These are phyloP conservation scores for Gallirallus australis DNA, from an alignment of 2,797 vertebrate genomes.

Conservation along the genomic window DNA sequence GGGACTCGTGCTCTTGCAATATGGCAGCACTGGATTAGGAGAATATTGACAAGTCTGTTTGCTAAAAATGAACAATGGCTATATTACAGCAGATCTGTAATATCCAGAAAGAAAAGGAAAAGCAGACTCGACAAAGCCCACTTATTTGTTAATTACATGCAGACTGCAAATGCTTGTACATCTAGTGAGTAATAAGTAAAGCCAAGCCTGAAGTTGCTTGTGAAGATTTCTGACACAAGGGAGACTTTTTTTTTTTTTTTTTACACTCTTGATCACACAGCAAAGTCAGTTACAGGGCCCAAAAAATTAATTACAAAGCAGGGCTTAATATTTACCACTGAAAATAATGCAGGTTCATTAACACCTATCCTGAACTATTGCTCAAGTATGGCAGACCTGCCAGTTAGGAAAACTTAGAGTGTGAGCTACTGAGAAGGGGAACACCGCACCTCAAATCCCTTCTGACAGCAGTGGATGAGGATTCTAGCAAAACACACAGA, in stretches of 20 bases:
- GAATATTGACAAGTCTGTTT: conserved; percentile 38
- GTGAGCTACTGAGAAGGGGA: not conserved
- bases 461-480: not conserved
- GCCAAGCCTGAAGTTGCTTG: not conserved
- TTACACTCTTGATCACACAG: not conserved
- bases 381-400: not conserved
- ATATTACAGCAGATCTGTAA: conserved; percentile 2
- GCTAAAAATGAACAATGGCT: conserved; percentile 62
- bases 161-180: not conserved
- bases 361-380: not conserved
- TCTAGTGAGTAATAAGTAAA: conserved; percentile 5
- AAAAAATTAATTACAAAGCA: not conserved
- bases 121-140: not conserved
- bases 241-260: not conserved
- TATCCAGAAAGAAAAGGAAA: conserved; percentile 43
- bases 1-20: conserved; percentile 66
- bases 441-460: not conserved
- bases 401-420: not conserved
- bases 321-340: not conserved
- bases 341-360: not conserved
- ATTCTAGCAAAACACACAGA: not conserved
- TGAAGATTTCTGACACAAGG: not conserved
- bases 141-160: not conserved
- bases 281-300: not conserved
- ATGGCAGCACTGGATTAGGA: conserved; percentile 63